These are phyloP conservation scores for Diaphora mendica DNA, from an alignment of 2,888 invertebrate species.

Conservation along the genomic window DNA sequence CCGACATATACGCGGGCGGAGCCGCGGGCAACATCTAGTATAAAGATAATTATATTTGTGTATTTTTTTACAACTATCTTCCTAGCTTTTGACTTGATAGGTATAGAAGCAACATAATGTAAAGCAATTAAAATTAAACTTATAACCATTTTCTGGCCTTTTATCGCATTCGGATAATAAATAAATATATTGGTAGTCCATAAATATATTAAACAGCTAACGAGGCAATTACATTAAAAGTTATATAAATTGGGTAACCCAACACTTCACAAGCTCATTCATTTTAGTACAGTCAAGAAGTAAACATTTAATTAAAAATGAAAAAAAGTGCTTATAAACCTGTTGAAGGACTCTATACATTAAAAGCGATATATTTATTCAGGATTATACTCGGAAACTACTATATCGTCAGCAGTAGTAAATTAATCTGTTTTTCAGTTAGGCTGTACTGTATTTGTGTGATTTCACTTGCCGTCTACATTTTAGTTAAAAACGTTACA, in stretches of 20 bases:
- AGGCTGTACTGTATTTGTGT: conserved; percentile 11
- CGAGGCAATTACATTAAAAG: neutral
- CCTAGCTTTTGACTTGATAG: too few relatives aligned
- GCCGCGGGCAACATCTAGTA: too few relatives aligned
- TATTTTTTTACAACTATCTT: too few relatives aligned
- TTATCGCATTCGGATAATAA: neutral
- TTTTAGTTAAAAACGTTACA: neutral
- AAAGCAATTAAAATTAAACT: neutral
- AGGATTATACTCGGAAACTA: conserved; percentile 14
- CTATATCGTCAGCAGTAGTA: conserved; percentile 6
- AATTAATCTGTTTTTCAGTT: neutral
- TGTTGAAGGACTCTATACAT: neutral
- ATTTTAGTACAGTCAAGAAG: neutral
- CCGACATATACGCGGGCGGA: too few relatives aligned
- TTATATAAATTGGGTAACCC: neutral
- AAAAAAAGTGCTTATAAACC: conserved; percentile 1
- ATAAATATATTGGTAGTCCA: neutral
- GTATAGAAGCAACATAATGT: neutral
- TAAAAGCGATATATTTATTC: conserved; percentile 8
- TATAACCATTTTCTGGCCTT: neutral
- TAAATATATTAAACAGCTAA: neutral
- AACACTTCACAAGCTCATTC: neutral
- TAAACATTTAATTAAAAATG: neutral
- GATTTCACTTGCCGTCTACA: neutral
- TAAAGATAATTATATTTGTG: neutral